Evolutionary conservation across 2,113 vertebrate species (phyloP).

Genomic region (Oenanthe oenanthe): DNA sequence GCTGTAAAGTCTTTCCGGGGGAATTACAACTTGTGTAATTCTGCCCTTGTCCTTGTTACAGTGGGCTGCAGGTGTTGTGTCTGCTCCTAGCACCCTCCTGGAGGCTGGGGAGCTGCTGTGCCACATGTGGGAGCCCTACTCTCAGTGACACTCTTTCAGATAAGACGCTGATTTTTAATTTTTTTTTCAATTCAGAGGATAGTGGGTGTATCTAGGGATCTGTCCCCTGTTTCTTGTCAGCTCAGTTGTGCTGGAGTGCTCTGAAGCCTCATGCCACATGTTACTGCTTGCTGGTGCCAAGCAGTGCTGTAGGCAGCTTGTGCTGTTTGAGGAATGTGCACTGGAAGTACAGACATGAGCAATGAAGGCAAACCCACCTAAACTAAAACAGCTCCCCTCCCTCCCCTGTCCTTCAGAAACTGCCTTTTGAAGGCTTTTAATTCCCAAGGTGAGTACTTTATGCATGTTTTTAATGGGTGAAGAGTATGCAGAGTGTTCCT

Average conservation of each 20-base stretch:
- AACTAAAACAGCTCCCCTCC: neutral
- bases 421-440: neutral
- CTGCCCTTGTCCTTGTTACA: slow-evolving; percentile 31
- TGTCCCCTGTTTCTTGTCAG: neutral
- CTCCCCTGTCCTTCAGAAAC: neutral
- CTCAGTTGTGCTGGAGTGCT: neutral
- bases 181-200: neutral
- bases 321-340: neutral
- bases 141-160: neutral
- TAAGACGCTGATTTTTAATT: neutral
- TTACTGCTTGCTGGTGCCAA: neutral
- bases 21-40: slow-evolving; percentile 58
- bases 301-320: neutral
- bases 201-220: neutral
- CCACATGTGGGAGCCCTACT: neutral
- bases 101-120: neutral
- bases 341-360: neutral
- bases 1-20: slow-evolving; percentile 55
- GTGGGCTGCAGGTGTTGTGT: neutral
- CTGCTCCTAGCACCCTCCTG: neutral
- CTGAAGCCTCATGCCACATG: neutral
- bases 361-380: neutral
- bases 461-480: neutral
- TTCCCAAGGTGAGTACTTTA: neutral
- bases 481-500: neutral